Base-by-base conservation (phyloP, 2,113 vertebrate genomes). In the Boulengeromyrus knoepffleri region DNA sequence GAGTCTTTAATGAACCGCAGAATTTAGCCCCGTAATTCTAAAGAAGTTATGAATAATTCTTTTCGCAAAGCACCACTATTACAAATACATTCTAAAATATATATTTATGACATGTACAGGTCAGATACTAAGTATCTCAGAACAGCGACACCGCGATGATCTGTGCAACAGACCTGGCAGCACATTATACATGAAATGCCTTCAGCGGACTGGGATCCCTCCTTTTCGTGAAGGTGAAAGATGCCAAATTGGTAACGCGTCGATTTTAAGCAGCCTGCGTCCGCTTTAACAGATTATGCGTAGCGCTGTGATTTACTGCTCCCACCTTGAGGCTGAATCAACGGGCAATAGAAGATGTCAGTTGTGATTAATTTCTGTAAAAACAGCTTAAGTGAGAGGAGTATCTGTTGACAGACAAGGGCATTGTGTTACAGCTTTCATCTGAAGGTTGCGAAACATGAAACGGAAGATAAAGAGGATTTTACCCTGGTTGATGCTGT, bases 21-120 rank as follows among this genome's bases (percentile, higher is more conserved):
- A 58, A 39, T 17, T 9, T 49, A 90, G 92, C 91, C 92, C 93
- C 5, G 91, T 36, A 85, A 90, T 77, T 12, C 15, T 36, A 42
- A 94, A 92, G 85, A 92, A 92, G 93, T 89, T 90, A 91, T 92
- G 93, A 91, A 91, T 86, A 92, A 92, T 91, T 70, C 52, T 53
- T 87, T 46, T 88, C 50, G 80, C 91, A 91, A 90, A 89, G 91
- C 92, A 39, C 92, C 91, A 90, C 90, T 91, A 80, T 62, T 42
- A 45, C 12, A 93, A 94, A 95, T 92, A 94, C 94, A 95, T 91
- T 93, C 92, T 93, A 92, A 92, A 92, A 95, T 92, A 92, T 93
- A 95, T 92, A 92, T 93, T 88, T 88, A 24, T 47, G 88, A 89
- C 91, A 90, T 91, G 93, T 92, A 90, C 39, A 91, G 86, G 87